Conservation (phyloP, 2,888 invertebrate species). For the Teleiodes luculella region DNA sequence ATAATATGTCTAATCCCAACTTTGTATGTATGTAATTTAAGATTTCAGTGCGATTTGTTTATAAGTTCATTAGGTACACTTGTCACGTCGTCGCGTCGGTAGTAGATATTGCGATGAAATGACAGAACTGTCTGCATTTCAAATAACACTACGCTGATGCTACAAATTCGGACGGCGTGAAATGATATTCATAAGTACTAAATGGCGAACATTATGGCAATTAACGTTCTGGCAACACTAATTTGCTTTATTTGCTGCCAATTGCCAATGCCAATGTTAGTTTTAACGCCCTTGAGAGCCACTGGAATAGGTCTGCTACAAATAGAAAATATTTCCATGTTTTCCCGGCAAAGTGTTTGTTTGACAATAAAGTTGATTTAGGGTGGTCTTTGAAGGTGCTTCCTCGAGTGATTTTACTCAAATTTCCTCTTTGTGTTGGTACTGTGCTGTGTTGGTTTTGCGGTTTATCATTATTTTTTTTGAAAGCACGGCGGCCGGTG, state of each 20-base stretch:
- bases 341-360: slow-evolving; percentile 10
- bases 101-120: neutral
- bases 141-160: neutral
- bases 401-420: slow-evolving; percentile 15
- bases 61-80: no score
- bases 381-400: slow-evolving; percentile 51
- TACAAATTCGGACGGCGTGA: neutral
- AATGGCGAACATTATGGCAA: slow-evolving; percentile 1
- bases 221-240: slow-evolving; percentile 3
- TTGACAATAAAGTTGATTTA: slow-evolving; percentile 19
- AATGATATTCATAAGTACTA: neutral
- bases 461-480: slow-evolving; percentile 63
- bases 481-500: slow-evolving; percentile 32
- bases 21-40: no score
- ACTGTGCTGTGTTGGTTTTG: slow-evolving; percentile 35
- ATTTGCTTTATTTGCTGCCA: slow-evolving; percentile 11
- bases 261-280: slow-evolving; percentile 11
- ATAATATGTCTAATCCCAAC: no score
- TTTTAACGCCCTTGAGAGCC: slow-evolving; percentile 7
- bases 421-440: slow-evolving; percentile 22
- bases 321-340: slow-evolving; percentile 9
- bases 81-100: no score
- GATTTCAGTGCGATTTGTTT: no score
- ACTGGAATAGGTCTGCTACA: slow-evolving; percentile 3
- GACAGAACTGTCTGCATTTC: neutral